Conservation (phyloP, 2,888 invertebrate genomes). For the Acanthosepion lycidas region DNA sequence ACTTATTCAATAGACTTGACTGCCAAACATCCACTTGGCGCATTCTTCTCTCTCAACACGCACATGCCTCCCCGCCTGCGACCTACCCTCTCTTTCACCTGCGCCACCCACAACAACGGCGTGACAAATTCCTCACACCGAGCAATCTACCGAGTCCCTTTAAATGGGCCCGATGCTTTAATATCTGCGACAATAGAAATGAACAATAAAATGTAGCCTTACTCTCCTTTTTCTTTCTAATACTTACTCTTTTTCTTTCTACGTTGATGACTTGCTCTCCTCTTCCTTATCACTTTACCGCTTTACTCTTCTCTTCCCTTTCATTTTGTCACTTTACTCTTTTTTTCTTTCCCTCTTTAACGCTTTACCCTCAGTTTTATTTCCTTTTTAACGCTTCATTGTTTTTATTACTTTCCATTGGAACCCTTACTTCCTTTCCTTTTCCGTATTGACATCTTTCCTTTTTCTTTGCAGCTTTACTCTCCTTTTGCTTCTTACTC, state of each 20-base stretch:
- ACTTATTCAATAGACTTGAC: neutral
- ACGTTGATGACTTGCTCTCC: neutral
- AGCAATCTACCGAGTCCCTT: neutral
- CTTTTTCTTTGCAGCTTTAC: too few relatives aligned
- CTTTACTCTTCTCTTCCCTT: too few relatives aligned
- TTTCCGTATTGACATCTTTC: neutral
- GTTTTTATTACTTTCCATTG: neutral
- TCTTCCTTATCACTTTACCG: neutral
- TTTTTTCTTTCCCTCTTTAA: neutral
- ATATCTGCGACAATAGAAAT: neutral
- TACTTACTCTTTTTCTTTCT: too few relatives aligned
- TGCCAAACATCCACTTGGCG: neutral
- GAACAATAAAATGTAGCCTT: too few relatives aligned
- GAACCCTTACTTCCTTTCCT: neutral
- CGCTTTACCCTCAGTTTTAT: too few relatives aligned
- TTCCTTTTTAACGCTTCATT: too few relatives aligned
- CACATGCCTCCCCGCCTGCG: neutral
- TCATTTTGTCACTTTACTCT: too few relatives aligned
- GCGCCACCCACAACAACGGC: neutral
- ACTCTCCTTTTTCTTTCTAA: too few relatives aligned
- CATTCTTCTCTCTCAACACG: conserved; percentile 33
- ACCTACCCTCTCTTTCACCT: neutral
- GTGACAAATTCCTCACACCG: neutral
- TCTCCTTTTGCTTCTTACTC: too few relatives aligned
- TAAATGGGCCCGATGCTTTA: neutral